Percentiles rank a stretch among this genome's conserved stretches.
Conservation (phyloP, 2,797 vertebrate genomes). For the Vespertilio murinus region DNA sequence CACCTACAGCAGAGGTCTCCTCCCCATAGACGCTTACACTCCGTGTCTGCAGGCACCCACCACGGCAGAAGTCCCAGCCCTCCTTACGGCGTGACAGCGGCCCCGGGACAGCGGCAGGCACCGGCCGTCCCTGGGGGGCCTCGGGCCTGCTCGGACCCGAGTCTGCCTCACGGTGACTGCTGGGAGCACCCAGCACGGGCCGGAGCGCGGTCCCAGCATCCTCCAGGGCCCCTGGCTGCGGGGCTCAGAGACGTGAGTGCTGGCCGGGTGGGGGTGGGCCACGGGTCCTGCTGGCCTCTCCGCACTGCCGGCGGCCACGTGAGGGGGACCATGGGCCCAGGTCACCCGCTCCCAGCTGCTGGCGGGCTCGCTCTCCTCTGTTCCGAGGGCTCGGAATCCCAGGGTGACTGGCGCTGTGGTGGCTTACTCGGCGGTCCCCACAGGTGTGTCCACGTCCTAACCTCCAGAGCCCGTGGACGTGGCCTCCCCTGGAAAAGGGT, state of each 20-base stretch:
- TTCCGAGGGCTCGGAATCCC: no score
- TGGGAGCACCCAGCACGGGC: no score
- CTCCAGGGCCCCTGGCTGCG: neutral
- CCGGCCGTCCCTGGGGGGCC: neutral
- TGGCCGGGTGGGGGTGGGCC: no score
- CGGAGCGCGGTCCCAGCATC: neutral
- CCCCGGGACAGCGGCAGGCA: no score
- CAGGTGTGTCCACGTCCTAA: rapidly evolving
- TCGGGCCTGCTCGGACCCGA: rapidly evolving
- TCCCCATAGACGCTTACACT: neutral
- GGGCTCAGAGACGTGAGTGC: neutral
- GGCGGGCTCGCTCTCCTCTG: no score
- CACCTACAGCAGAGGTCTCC: neutral
- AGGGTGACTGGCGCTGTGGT: no score
- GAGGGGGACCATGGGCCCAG: neutral
- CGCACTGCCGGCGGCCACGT: neutral
- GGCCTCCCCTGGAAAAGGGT: neutral
- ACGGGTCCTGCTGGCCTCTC: neutral
- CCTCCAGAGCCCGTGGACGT: neutral
- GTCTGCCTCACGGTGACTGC: neutral
- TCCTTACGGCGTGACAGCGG: neutral
- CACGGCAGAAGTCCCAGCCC: neutral
- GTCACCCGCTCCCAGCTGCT: neutral
- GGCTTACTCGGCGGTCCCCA: no score
- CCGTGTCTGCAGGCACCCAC: no score